Evolutionary conservation across 2,113 vertebrate species (phyloP), one percentile per base, ranked within the genome.

Genomic region (Brachirus orientalis): DNA sequence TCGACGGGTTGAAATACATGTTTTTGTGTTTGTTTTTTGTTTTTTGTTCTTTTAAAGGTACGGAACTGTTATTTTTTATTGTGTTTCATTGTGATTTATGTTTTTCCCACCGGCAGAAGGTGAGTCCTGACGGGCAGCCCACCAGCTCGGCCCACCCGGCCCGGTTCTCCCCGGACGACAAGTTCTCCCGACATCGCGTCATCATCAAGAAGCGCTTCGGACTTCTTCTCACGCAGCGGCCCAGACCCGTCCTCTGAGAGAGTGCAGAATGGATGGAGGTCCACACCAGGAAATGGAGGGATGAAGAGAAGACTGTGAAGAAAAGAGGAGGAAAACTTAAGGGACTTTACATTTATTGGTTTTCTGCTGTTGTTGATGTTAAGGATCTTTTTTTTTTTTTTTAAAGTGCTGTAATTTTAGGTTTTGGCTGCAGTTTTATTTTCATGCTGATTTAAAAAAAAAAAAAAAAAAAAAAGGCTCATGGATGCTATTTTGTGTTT

Each of bases 101-200:
- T 43, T 0, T 60, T 45, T 4, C 2, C 17, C 36, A 1, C 56
- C 67, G 10, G 80, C 91, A 97, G 96, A 97, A 96, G 56, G 11
- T 86, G 48, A 80, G 77, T 51, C 93, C 92, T 0, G 36, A 59
- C 1, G 94, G 94, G 6, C 85, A 90, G 38, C 95, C 94, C 64
- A 97, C 95, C 46, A 92, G 91, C 57, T 96, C 96, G 0, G 96
- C 96, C 2, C 96, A 97, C 48, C 96, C 96, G 3, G 95, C 96
- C 13, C 94, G 95, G 2, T 97, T 97, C 86, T 97, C 95, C 7
- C 96, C 96, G 0, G 96, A 97, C 17, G 96, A 96, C 87, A 96
- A 97, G 71, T 96, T 95, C 83, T 97, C 96, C 20, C 69, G 95
- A 36, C 94, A 97, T 80, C 84, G 95, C 8, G 92, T 96, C 74